Conservation (phyloP, 64 coral and sea anemone species). For the Montipora efflorescens region DNA sequence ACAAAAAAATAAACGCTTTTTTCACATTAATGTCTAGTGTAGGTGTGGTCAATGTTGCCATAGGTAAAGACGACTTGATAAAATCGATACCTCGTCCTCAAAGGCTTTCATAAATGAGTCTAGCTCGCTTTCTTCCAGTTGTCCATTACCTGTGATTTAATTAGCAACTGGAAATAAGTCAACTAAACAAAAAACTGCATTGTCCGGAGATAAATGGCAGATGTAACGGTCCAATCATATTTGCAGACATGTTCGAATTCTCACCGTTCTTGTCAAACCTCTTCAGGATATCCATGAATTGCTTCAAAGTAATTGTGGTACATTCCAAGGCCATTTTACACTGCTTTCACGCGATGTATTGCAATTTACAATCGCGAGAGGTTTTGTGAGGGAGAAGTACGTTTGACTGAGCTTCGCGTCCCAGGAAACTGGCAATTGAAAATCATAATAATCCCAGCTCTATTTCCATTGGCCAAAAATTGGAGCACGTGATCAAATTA, state of each 20-base stretch:
- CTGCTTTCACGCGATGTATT: no score
- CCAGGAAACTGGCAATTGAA: not conserved
- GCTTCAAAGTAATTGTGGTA: slow-evolving; percentile 15
- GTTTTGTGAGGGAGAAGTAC: no score
- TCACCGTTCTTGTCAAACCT: slow-evolving; percentile 69
- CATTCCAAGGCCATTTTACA: slow-evolving; percentile 27
- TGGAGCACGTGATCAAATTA: no score
- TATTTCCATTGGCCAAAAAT: no score
- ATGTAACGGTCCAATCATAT: not conserved
- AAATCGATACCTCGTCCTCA: slow-evolving; percentile 27
- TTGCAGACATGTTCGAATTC: not conserved
- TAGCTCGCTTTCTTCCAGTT: not conserved
- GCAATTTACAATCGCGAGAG: no score
- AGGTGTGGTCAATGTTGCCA: not conserved
- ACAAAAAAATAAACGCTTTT: not conserved
- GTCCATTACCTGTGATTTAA: slow-evolving; percentile 28
- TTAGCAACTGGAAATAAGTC: not conserved
- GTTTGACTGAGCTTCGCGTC: not conserved
- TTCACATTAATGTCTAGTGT: not conserved
- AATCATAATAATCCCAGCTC: no score
- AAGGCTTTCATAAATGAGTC: slow-evolving; percentile 32
- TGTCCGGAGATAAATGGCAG: not conserved
- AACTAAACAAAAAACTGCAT: not conserved
- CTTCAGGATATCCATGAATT: slow-evolving; percentile 56
- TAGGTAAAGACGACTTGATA: not conserved